Base-by-base conservation (phyloP, 2,888 invertebrate species). In the Zelleria hepariella region DNA sequence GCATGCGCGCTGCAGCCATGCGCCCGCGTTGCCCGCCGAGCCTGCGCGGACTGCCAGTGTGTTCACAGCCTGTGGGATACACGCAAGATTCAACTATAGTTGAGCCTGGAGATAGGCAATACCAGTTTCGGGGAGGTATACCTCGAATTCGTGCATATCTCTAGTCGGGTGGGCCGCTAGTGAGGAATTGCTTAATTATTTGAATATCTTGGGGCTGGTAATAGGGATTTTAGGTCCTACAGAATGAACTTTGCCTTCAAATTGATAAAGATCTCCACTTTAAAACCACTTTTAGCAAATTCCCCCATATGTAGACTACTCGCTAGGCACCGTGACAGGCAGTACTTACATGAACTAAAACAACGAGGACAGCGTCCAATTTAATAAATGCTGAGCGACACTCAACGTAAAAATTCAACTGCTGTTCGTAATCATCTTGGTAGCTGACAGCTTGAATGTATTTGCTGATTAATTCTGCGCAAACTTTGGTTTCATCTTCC, bases 351-450 rank as follows among this genome's bases (percentile, higher is more conserved):
- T 96, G 96, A 0, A 98, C 95, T 48, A 98, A 90, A 59, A 96
- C 94, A 47, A 93, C 90, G 52, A 97, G 93, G 18, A 98, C 96
- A 1, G 93, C 86, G 78, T 98, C 98, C 48, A 99, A 90, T 85
- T 97, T 98, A 57, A 95, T 94, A 82, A 98, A 98, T 0, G 94
- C 92, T 5, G 95, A 94, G 65, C 99, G 91, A 15, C 96, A 95
- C 77, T 98, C 97, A 0, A 97, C 98, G 78, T 96, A 98, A 87
- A 98, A 98, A 73, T 93, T 94, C 8, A 99, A 89, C 77, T 97
- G 97, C 68, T 95, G 94, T 74, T 98, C 98, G 73, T 96, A 93
- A 80, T 98, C 96, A 15, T 93, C 90, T 7, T 95, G 95, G 77
- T 95, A 96, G 64, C 94, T 91, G 5, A 98, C 95, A 61, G 93